Evolutionary conservation across 2,888 invertebrate species (phyloP).

Genomic region (Stictocephala bisonia): DNA sequence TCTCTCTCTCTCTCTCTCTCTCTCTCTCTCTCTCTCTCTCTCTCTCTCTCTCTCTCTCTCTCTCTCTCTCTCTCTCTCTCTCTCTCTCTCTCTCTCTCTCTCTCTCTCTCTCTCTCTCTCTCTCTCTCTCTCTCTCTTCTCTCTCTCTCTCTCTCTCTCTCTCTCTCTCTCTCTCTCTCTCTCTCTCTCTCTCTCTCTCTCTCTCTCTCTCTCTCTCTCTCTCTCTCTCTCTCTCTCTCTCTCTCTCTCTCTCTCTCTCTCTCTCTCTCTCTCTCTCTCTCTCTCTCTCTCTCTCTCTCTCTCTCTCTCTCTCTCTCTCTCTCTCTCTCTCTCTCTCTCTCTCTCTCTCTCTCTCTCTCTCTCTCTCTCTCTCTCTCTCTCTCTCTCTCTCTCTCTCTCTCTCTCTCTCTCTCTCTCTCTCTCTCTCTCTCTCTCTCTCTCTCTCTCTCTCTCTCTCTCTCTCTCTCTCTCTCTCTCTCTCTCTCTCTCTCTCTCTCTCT

Average conservation of each 20-base stretch:
- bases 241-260: not conserved
- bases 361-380: not conserved
- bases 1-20: not conserved
- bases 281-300: conserved; percentile 29
- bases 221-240: no score
- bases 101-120: not conserved
- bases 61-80: not conserved
- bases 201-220: not conserved
- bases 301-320: not conserved
- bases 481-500: not conserved
- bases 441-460: not conserved
- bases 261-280: not conserved
- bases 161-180: not conserved
- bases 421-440: not conserved
- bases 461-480: not conserved
- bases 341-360: not conserved
- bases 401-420: not conserved
- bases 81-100: no score
- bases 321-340: not conserved
- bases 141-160: not conserved
- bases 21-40: not conserved
- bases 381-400: not conserved
- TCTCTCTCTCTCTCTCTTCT: not conserved
- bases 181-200: not conserved
- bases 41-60: not conserved